Evolutionary conservation across 2,113 vertebrate genomes (phyloP), one percentile per base, ranked within the genome.

Genomic region (Hippocampus mohnikei): DNA sequence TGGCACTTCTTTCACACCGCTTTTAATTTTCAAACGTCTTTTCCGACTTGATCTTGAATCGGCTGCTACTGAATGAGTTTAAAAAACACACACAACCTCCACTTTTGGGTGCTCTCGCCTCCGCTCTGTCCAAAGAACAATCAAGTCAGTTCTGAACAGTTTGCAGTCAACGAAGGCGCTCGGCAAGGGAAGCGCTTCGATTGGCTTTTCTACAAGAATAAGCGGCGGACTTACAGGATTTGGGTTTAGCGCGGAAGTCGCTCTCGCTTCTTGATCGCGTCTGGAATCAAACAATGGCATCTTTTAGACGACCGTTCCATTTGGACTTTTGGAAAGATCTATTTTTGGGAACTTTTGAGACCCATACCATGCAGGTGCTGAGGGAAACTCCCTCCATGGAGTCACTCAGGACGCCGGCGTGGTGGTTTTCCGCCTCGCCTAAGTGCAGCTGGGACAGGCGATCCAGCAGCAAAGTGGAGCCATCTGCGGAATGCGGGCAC

Each of bases 171-270:
- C 42, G 10, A 44, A 44, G 12, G 42, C 42, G 29, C 29, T 33
- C 33, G 33, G 33, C 33, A 33, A 33, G 33, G 5, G 5, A 5
- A 33, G 33, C 33, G 42, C 10, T 11, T 44, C 10, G 1, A 29
- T 23, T 41, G 3, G 4, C 23, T 41, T 63, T 63, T 41, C 10
- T 12, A 20, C 42, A 15, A 27, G 16, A 21, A 62, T 12, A 15
- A 27, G 25, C 6, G 3, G 37, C 37, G 20, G n/a, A 77, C 92
- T 91, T 82, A 93, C 93, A 93, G 72, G 92, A 93, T 72, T 92
- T 93, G 16, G 88, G 86, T 74, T 85, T 91, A 29, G 85, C 81
- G 15, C 80, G 61, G 25, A 89, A 41, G 59, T 89, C 87, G 0
- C 13, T 67, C 5, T 91, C 88, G 9, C 84, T 89, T 5, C 4